Conservation (phyloP, 2,888 invertebrate species). For the Tiphia femorata region DNA sequence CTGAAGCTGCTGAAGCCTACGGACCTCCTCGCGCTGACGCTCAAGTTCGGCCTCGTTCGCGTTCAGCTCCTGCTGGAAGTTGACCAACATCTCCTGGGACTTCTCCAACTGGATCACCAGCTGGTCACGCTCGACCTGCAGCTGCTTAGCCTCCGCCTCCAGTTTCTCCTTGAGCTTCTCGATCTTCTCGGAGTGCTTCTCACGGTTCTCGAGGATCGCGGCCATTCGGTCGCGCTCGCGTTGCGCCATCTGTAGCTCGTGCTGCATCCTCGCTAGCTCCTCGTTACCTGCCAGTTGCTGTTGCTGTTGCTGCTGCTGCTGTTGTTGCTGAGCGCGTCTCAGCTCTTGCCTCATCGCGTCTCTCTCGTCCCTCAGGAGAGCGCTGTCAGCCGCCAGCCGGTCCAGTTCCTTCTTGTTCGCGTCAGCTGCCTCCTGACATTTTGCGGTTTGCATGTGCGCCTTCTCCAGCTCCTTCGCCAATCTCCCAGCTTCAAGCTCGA, state of each 20-base stretch:
- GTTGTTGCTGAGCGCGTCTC: conserved; percentile 74
- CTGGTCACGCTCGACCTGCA: conserved; percentile 88
- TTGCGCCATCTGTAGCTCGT: conserved; percentile 79
- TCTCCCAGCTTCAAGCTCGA: conserved; percentile 87
- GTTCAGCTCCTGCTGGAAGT: conserved; percentile 92
- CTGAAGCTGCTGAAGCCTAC: conserved; percentile 74
- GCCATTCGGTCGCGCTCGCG: conserved; percentile 84
- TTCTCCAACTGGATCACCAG: conserved; percentile 90
- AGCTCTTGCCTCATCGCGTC: conserved; percentile 80
- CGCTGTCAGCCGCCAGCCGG: conserved; percentile 84
- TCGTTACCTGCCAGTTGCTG: conserved; percentile 80
- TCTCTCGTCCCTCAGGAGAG: conserved; percentile 85
- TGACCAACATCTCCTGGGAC: conserved; percentile 92
- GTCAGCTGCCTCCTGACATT: conserved; percentile 87
- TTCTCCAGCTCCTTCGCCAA: conserved; percentile 89
- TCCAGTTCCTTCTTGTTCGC: conserved; percentile 88
- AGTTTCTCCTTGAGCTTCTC: conserved; percentile 89
- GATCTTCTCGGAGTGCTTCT: conserved; percentile 83
- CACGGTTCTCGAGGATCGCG: conserved; percentile 82
- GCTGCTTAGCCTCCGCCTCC: conserved; percentile 87
- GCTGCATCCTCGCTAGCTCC: conserved; percentile 79
- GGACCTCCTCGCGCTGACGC: conserved; percentile 83
- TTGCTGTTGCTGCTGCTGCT: conserved; percentile 74
- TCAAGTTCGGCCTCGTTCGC: conserved; percentile 86
- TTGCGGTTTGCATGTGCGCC: conserved; percentile 85